Base-by-base conservation (phyloP, 2,797 vertebrate genomes). In the Dendrocincla fuliginosa region DNA sequence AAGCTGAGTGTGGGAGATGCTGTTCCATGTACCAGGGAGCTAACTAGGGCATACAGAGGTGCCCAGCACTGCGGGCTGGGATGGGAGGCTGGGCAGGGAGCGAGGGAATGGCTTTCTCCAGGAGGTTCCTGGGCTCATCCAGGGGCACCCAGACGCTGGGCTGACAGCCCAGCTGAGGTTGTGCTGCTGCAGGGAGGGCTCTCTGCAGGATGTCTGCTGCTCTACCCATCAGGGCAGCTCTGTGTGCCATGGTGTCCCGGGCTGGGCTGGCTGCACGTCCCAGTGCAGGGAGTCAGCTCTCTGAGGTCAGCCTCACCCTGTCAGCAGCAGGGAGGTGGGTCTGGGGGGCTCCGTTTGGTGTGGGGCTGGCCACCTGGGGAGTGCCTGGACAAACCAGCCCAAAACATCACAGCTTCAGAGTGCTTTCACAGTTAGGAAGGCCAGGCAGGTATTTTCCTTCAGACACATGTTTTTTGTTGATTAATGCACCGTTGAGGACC, bases 91-190 rank as follows among this genome's bases (percentile, higher is more conserved):
- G 63, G 44, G 6, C 37, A 12, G 20, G 1, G 4, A 3, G 50
- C 0, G 1, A 19, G 35, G 41, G 10, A n/a, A 6, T 3, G n/a
- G 39, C 14, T 55, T 24, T 50, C 30, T 57, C 13, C 70, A 7
- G 42, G 65, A 41, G 63, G 20, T 33, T 47, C 53, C 74, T 0
- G 9, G 41, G 53, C 32, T 32, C 24, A 0, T 1, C 20, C 0
- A 2, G 0, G 11, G 25, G 56, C 19, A 9, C 10, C 19, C 0
- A 3, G 20, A n/a, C 8, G 0, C 7, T 42, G 1, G 41, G 56
- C 49, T 18, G 1, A 42, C 9, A n/a, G 3, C 32, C 8, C 24
- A 3, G 0, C 22, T 11, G 63, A 7, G 70, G 35, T 7, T 8
- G 13, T 23, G 37, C 46, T 13, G 1, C 22, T 23, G 11, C 13